Conservation (phyloP, 2,113 vertebrate genomes). For the Archocentrus centrarchus region DNA sequence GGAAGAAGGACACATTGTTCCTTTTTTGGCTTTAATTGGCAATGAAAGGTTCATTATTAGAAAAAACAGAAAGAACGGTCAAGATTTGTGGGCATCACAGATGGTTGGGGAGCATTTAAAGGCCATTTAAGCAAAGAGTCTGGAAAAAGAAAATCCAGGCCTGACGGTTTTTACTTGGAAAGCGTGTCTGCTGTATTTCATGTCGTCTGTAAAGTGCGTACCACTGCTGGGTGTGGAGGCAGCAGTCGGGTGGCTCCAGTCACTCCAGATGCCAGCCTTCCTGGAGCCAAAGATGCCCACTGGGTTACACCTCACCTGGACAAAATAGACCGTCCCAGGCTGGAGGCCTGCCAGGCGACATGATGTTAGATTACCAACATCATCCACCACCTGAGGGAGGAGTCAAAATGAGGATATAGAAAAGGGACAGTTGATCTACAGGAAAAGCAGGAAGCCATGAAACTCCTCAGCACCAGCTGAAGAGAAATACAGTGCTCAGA, state of each 20-base stretch:
- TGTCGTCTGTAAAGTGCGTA: slow-evolving; percentile 63
- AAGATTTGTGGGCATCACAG: slow-evolving; percentile 34
- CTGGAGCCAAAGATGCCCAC: slow-evolving; percentile 95
- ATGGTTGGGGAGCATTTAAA: slow-evolving; percentile 47
- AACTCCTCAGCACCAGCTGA: background rate
- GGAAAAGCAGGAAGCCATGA: background rate
- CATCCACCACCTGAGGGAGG: slow-evolving; percentile 86
- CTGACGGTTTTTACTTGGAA: background rate
- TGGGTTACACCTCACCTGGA: slow-evolving; percentile 94
- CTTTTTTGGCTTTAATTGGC: slow-evolving; percentile 63
- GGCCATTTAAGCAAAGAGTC: slow-evolving; percentile 14
- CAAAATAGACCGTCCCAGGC: slow-evolving; percentile 91
- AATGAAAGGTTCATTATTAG: slow-evolving; percentile 62
- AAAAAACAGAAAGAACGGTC: slow-evolving; percentile 32
- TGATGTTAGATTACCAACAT: slow-evolving; percentile 92
- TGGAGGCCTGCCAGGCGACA: slow-evolving; percentile 91
- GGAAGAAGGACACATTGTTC: slow-evolving; percentile 60
- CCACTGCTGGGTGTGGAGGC: slow-evolving; percentile 91
- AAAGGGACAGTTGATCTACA: background rate
- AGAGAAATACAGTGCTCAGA: background rate
- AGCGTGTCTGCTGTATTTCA: background rate
- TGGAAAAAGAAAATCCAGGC: background rate
- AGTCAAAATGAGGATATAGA: background rate
- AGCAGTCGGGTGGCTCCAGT: slow-evolving; percentile 93
- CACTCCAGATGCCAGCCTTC: slow-evolving; percentile 93